Percentiles rank a stretch among this genome's conserved stretches.
Conservation (phyloP, 2,113 vertebrate genomes). For the Pycnonotus jocosus region DNA sequence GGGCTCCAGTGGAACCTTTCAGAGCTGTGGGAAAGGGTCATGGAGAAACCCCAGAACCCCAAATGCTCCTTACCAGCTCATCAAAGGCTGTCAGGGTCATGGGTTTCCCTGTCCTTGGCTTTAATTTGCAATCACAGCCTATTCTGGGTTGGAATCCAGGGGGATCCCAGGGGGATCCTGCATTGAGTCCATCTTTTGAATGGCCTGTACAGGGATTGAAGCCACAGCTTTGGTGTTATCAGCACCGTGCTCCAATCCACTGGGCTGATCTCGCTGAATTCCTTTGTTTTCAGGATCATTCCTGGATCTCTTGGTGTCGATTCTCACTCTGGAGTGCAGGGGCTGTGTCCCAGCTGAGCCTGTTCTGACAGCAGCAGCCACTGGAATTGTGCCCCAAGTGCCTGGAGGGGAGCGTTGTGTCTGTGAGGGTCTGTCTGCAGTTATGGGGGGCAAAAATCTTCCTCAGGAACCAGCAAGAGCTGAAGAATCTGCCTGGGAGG, state of each 20-base stretch:
- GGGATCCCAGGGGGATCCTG: rapidly evolving
- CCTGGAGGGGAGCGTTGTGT: neutral
- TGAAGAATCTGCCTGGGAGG: neutral
- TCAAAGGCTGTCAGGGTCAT: neutral
- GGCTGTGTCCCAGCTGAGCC: neutral
- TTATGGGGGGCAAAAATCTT: neutral
- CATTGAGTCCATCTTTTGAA: neutral
- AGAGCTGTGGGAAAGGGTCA: neutral
- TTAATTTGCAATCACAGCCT: neutral
- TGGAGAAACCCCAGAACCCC: neutral
- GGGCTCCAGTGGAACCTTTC: neutral
- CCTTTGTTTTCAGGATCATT: neutral
- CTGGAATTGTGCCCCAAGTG: neutral
- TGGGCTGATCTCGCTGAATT: neutral
- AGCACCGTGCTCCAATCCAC: neutral
- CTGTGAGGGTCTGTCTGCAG: neutral
- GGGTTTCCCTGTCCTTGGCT: neutral
- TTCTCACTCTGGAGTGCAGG: neutral
- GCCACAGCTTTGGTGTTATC: rapidly evolving
- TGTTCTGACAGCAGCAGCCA: neutral
- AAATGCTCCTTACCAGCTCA: neutral
- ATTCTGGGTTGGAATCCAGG: neutral
- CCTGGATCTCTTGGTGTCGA: neutral
- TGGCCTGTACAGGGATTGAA: neutral
- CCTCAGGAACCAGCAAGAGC: neutral